These are phyloP conservation scores for Aethes cnicana DNA, from an alignment of 2,888 invertebrate species.

Conservation along the genomic window DNA sequence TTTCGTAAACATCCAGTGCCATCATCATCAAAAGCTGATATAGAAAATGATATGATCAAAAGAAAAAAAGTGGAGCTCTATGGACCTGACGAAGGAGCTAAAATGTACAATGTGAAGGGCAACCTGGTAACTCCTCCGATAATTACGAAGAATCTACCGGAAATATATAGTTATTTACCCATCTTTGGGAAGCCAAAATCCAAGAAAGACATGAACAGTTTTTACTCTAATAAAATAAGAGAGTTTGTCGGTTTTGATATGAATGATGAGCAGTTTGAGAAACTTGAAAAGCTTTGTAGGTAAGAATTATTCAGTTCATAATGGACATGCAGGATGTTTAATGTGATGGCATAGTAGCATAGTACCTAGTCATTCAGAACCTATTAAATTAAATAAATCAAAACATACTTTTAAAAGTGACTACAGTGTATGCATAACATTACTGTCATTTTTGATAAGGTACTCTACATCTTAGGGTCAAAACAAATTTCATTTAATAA, in stretches of 20 bases:
- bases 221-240: constrained; percentile 49
- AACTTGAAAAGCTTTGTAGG: constrained; percentile 74
- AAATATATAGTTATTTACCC: constrained; percentile 58
- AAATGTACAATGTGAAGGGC: constrained; percentile 51
- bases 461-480: too few relatives aligned
- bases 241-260: constrained; percentile 62
- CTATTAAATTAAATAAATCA: too few relatives aligned
- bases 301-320: too few relatives aligned
- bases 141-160: constrained; percentile 53
- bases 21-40: background rate
- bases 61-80: constrained; percentile 43
- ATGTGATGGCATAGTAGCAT: too few relatives aligned
- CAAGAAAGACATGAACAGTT: constrained; percentile 42
- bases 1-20: background rate
- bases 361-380: too few relatives aligned
- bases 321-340: too few relatives aligned
- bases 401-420: too few relatives aligned
- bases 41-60: constrained; percentile 11
- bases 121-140: constrained; percentile 54
- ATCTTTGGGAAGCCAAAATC: constrained; percentile 50
- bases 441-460: too few relatives aligned
- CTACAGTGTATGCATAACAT: too few relatives aligned
- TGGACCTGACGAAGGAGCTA: constrained; percentile 48
- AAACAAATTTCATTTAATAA: too few relatives aligned
- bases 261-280: constrained; percentile 60